Evolutionary conservation across 2,888 invertebrate genomes (phyloP).

Genomic region (Xanthorhoe designata): DNA sequence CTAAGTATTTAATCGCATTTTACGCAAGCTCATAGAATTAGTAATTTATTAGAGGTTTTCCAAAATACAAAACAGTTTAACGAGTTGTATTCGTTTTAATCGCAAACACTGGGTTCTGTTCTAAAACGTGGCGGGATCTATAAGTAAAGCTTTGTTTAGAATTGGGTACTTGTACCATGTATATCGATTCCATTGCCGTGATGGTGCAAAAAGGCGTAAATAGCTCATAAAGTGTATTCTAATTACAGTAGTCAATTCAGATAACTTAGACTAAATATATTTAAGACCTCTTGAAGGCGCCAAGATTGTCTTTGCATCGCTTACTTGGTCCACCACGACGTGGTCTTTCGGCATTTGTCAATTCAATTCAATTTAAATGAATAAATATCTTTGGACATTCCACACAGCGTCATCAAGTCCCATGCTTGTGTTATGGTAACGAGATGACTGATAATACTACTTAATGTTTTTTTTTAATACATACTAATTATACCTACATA

Average conservation of each 20-base stretch:
- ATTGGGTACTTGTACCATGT: constrained; percentile 4
- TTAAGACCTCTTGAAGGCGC: background rate
- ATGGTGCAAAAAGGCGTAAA: background rate
- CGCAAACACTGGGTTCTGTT: constrained; percentile 28
- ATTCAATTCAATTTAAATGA: too few relatives aligned
- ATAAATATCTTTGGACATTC: too few relatives aligned
- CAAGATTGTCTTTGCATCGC: too few relatives aligned
- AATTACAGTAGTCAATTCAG: background rate
- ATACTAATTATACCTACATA: too few relatives aligned
- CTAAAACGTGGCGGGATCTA: constrained; percentile 10
- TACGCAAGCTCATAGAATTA: constrained; percentile 34
- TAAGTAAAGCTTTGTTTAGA: constrained; percentile 21
- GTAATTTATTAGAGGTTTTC: constrained; percentile 44
- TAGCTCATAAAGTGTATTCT: background rate
- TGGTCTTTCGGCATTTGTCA: too few relatives aligned
- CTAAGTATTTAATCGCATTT: constrained; percentile 35
- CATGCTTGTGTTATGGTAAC: too few relatives aligned
- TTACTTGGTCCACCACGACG: too few relatives aligned
- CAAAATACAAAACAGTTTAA: constrained; percentile 41
- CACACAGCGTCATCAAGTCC: too few relatives aligned
- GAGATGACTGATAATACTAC: too few relatives aligned
- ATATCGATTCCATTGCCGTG: constrained; percentile 6
- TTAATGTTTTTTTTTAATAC: too few relatives aligned
- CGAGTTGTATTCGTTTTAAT: constrained; percentile 35
- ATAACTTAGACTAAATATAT: background rate